Base-by-base conservation (phyloP, 2,113 vertebrate species). In the Ptilonorhynchus violaceus region DNA sequence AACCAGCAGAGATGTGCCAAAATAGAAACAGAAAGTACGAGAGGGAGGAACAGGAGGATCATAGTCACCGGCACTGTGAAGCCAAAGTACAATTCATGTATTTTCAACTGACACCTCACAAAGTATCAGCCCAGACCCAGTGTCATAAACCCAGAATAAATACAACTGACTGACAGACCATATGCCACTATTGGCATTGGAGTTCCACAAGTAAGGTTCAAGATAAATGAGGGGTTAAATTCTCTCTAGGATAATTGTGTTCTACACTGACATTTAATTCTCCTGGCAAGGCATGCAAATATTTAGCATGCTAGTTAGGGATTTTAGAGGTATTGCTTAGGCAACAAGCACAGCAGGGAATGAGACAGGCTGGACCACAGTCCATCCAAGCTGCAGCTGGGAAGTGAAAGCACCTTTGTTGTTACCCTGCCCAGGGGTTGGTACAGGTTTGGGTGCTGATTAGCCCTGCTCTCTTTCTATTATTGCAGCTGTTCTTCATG, bases 401-500 rank as follows among this genome's bases (percentile, higher is more conserved):
- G 47, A 70, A 93, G 33, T 14, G 17, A 33, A 91, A 75, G 37
- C 1, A 0, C 23, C 10, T 74, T 59, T 75, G 33, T 1, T 58
- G 22, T 30, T 37, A 4, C 20, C 67, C 56, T 83, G 42, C 35
- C 39, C 76, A 46, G 68, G 47, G 11, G 15, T 2, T 67, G 59
- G 83, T 15, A 3, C 11, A 44, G 33, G 17, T 35, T 20, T 72
- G 47, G 47, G 47, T 44, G 35, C 50, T 39, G 52, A 17, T 55
- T 7, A 62, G 22, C 37, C n/a, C 59, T 66, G 31, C 16, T 73
- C 15, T 39, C 62, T 63, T 56, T 31, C 25, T 13, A 11, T 3
- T 3, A 37, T 10, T 8, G 1, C 52, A 69, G n/a, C 11, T 69
- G 27, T 3, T 67, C 63, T 23, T 44, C 73, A 31, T 0, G 0